Conservation (phyloP, 2,113 vertebrate genomes). For the Datnioides undecimradiatus region DNA sequence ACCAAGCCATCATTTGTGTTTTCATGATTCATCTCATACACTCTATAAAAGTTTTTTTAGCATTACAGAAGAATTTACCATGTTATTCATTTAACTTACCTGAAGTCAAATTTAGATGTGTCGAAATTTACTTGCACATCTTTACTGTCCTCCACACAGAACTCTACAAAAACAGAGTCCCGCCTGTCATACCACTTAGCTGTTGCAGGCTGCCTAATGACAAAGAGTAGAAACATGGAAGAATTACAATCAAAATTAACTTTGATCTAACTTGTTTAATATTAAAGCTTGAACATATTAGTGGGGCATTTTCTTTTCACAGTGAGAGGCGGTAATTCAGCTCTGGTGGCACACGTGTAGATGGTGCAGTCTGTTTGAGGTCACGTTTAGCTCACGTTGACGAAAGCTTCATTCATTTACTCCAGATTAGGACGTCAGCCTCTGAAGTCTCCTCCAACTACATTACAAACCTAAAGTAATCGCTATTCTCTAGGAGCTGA, state of each 20-base stretch:
- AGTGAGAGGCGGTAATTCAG: neutral
- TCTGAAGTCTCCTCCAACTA: neutral
- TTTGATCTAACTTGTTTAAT: neutral
- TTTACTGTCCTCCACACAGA: slow-evolving; percentile 98
- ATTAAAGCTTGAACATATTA: neutral
- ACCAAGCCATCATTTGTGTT: neutral
- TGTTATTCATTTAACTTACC: slow-evolving; percentile 77
- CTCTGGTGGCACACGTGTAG: neutral
- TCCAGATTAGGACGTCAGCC: neutral
- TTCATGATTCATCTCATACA: neutral
- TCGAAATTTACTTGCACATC: slow-evolving; percentile 94
- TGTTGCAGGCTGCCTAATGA: slow-evolving; percentile 91
- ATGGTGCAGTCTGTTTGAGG: slow-evolving; percentile 2
- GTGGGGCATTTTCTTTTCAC: neutral
- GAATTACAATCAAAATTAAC: neutral
- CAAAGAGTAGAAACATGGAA: neutral
- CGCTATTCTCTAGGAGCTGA: rapidly evolving
- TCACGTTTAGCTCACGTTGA: slow-evolving; percentile 10
- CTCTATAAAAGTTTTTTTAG: neutral
- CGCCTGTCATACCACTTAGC: slow-evolving; percentile 99
- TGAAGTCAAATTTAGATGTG: slow-evolving; percentile 92
- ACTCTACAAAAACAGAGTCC: slow-evolving; percentile 96
- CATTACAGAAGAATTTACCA: too few species aligned
- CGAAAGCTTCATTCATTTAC: slow-evolving; percentile 16
- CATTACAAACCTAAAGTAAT: neutral